A percentile compares a stretch with the other conserved stretches of the same genome.
Evolutionary conservation across 2,113 vertebrate species (phyloP).

Genomic region (Grallaria varia): DNA sequence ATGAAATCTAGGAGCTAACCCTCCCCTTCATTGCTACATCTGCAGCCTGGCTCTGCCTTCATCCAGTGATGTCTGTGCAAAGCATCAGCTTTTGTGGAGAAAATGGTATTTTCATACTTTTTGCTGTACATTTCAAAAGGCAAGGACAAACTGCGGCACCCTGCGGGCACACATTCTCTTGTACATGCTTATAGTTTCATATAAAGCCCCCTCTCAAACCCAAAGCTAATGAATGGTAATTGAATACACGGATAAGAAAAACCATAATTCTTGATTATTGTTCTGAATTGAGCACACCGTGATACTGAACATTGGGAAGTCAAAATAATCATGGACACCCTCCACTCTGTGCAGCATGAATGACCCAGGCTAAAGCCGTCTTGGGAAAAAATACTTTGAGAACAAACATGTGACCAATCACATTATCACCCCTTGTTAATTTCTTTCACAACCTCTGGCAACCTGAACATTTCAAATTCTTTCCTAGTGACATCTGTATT

Average conservation of each 20-base stretch:
- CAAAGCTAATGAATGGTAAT: background rate
- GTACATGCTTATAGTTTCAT: background rate
- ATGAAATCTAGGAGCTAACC: background rate
- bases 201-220: background rate
- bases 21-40: background rate
- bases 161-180: background rate
- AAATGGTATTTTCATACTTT: background rate
- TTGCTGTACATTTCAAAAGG: background rate
- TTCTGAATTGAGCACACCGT: background rate
- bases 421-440: slow-evolving; percentile 34
- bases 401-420: slow-evolving; percentile 38
- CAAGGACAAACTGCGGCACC: background rate
- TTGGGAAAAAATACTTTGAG: slow-evolving; percentile 33
- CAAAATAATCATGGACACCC: background rate
- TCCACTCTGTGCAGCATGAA: background rate
- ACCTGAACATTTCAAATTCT: slow-evolving; percentile 35
- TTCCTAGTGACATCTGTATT: slow-evolving; percentile 45
- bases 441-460: slow-evolving; percentile 48
- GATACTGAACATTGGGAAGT: background rate
- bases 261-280: background rate
- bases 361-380: background rate
- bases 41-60: background rate
- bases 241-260: background rate
- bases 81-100: background rate
- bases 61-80: background rate